Evolutionary conservation across 2,113 vertebrate species (phyloP), one percentile per base, ranked within the genome.

Genomic region (Dryoscopus gambensis): DNA sequence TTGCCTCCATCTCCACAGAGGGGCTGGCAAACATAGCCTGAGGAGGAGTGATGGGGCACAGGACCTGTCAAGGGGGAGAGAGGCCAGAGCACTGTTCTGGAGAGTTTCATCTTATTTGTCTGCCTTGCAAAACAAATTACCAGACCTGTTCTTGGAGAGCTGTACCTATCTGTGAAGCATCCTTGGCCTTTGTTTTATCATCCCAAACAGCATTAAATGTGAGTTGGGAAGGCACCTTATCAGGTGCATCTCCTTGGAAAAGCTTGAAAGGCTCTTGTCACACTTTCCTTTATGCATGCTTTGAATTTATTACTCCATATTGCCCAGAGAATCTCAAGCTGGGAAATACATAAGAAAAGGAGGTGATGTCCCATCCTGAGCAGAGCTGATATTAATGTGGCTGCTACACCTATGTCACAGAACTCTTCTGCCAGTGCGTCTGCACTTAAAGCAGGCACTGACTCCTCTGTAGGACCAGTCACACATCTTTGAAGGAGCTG

Each of bases 181-280:
- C 71, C n/a, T 89, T 85, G 62, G 81, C 76, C 92, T 96, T 94
- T 25, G 3, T 95, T 95, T 95, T 46, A 89, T 96, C 74, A 84
- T 92, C 67, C 88, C 55, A n/a, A 93, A 62, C 47, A 84, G 63
- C 63, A 95, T 89, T 87, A 91, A 91, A 37, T 15, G n/a, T 62
- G 42, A 87, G 47, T 33, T 95, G 84, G 82, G 89, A 92, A 95
- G 89, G 75, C 74, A 74, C 52, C 87, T 96, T 96, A 97, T 96
- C 95, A 71, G 87, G 59, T n/a, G 3, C 80, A 97, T 97, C 97
- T 95, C 67, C 60, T 93, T 97, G 97, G 97, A 97, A 94, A 80
- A 69, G 77, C 86, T 96, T 97, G 76, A 97, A 97, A 97, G 95
- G 77, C 49, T 71, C 62, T 76, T 71, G 85, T 95, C 89, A 59